phyloP scores from a whole-genome alignment of 1,140 invertebrate genomes.

The Eupristina koningsbergeri region DNA sequence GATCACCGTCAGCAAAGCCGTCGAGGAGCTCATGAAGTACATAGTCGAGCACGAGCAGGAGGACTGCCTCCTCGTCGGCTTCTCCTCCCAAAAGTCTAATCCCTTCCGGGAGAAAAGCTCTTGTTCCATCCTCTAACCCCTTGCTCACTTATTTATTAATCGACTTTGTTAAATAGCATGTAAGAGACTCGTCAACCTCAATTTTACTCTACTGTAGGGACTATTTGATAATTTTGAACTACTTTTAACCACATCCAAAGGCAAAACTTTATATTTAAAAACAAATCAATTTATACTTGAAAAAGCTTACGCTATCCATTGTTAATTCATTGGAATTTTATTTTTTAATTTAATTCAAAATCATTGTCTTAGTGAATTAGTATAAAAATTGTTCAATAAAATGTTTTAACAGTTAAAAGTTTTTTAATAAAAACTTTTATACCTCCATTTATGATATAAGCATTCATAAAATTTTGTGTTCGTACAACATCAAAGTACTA shows the following conservation, averaged over 20 bases:
- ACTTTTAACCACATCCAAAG: background rate
- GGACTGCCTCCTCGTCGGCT: conserved; percentile 95
- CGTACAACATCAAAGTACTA: no score
- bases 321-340: no score
- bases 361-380: no score
- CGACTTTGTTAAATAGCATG: conserved; percentile 39
- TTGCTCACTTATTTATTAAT: conserved; percentile 12
- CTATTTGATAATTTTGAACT: background rate
- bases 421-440: no score
- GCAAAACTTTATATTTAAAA: no score
- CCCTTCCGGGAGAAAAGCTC: conserved; percentile 97
- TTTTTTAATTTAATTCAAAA: no score
- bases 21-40: conserved; percentile 94
- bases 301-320: no score
- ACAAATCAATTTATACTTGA: no score
- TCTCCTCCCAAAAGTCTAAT: conserved; percentile 96
- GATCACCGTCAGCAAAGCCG: conserved; percentile 89
- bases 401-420: no score
- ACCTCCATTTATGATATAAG: no score
- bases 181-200: background rate
- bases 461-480: no score
- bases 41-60: conserved; percentile 94
- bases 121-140: conserved; percentile 80
- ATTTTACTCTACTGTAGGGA: background rate
- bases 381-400: no score